phyloP scores from a whole-genome alignment of 2,888 invertebrate species.

The Cataglyphis altisquamis region DNA sequence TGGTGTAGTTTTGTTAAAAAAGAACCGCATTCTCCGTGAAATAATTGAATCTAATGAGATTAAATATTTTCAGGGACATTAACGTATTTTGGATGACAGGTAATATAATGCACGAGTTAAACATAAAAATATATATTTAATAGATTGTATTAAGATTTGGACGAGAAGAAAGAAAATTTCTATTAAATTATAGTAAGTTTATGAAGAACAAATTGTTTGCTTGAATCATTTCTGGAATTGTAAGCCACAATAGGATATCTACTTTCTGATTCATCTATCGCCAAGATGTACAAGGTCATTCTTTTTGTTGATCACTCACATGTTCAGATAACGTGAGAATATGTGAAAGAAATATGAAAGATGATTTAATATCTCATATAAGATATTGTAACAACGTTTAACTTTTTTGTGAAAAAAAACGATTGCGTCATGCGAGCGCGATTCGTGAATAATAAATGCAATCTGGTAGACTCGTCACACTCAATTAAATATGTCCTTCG shows the following conservation, averaged over 20 bases:
- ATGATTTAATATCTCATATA: conserved; percentile 8
- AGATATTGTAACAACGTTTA: neutral
- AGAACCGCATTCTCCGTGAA: neutral
- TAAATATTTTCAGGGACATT: neutral
- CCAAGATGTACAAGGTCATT: neutral
- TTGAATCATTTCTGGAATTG: neutral
- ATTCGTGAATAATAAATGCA: conserved; percentile 22
- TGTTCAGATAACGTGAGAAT: neutral
- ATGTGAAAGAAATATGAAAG: neutral
- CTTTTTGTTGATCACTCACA: neutral
- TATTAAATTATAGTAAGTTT: neutral
- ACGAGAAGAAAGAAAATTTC: neutral
- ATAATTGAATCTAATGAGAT: neutral
- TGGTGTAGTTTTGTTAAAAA: neutral
- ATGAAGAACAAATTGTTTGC: neutral
- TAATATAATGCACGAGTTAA: neutral
- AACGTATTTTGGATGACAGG: neutral
- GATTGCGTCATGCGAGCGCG: conserved; percentile 10
- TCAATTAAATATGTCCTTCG: conserved; percentile 15
- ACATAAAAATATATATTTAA: neutral
- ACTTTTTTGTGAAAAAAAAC: neutral
- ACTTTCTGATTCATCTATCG: neutral
- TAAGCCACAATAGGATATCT: neutral
- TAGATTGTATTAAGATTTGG: neutral
- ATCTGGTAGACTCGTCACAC: neutral